A percentile compares a stretch with the other conserved stretches of the same genome.
phyloP scores from a whole-genome alignment of 2,888 invertebrate genomes.

The Thymelicus acteon region DNA sequence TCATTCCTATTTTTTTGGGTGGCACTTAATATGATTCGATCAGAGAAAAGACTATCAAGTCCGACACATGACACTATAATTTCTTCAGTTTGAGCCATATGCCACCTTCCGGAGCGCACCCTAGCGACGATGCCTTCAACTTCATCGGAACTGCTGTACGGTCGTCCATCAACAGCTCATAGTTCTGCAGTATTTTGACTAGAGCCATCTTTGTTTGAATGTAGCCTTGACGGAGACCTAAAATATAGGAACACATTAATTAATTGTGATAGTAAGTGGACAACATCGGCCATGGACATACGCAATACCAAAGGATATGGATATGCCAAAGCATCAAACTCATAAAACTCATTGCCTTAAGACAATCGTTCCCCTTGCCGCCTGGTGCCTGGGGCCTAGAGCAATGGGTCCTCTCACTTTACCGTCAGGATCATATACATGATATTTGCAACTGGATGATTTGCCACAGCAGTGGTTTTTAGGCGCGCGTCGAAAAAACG shows the following conservation, averaged over 20 bases:
- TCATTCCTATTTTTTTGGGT: not conserved
- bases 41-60: not conserved
- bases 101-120: slow-evolving; percentile 68
- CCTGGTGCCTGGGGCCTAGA: no score
- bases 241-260: slow-evolving; percentile 32
- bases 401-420: no score
- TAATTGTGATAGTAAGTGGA: no score
- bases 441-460: no score
- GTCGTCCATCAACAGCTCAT: slow-evolving; percentile 64
- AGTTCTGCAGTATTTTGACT: slow-evolving; percentile 68
- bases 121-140: slow-evolving; percentile 64
- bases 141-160: slow-evolving; percentile 66
- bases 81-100: slow-evolving; percentile 70
- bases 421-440: no score
- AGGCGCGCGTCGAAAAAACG: no score
- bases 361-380: no score
- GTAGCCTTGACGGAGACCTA: slow-evolving; percentile 78
- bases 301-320: no score
- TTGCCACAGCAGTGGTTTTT: no score
- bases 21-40: not conserved
- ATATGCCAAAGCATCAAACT: no score
- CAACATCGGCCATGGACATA: no score
- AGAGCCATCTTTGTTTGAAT: slow-evolving; percentile 77
- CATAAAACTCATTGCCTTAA: no score
- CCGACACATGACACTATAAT: slow-evolving; percentile 40